Evolutionary conservation across 2,888 invertebrate genomes (phyloP).

Genomic region (Spisula subtruncata): DNA sequence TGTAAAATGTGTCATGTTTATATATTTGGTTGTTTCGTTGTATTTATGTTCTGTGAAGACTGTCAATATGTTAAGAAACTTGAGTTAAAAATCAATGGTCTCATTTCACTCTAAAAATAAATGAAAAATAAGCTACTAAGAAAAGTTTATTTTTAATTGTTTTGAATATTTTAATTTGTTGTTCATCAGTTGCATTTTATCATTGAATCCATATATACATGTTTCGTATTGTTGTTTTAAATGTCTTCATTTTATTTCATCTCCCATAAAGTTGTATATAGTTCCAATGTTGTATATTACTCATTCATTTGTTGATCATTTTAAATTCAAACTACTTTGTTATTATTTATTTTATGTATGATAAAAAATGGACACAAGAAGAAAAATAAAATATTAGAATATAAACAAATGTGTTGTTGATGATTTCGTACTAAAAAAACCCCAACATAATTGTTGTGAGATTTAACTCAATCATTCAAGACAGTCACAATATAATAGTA

Average conservation of each 20-base stretch:
- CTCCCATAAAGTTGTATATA: constrained; percentile 26
- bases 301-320: constrained; percentile 46
- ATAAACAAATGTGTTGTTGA: neutral
- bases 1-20: neutral
- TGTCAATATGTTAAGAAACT: too few species aligned
- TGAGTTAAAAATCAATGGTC: too few species aligned
- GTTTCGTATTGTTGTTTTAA: neutral
- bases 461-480: too few species aligned
- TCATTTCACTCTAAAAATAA: too few species aligned
- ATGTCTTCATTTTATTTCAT: constrained; percentile 19
- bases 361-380: constrained; percentile 61
- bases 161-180: neutral
- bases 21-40: neutral
- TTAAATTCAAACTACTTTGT: constrained; percentile 35
- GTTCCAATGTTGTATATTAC: constrained; percentile 17
- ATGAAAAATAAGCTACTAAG: too few species aligned
- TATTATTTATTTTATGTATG: constrained; percentile 69
- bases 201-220: neutral
- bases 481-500: too few species aligned
- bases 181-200: constrained; percentile 13
- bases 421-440: too few species aligned
- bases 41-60: neutral
- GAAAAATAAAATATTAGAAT: constrained; percentile 59
- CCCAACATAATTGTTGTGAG: too few species aligned
- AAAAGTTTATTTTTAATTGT: neutral